A percentile compares a stretch with the other conserved stretches of the same genome.
Evolutionary conservation across 2,113 vertebrate genomes (phyloP).

Genomic region (Ia io): DNA sequence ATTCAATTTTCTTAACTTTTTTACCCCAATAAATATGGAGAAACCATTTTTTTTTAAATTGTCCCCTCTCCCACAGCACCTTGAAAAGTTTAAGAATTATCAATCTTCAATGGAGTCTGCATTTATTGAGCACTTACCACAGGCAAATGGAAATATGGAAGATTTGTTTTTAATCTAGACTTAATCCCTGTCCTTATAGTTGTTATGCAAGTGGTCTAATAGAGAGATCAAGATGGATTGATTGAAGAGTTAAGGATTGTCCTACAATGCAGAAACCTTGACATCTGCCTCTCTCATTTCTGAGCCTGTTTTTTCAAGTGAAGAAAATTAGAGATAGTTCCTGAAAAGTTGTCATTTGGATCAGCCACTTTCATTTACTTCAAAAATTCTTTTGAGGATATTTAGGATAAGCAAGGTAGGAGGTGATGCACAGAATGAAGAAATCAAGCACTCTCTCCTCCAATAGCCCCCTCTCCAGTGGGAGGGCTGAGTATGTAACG

Average conservation of each 20-base stretch:
- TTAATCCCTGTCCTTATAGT: not conserved
- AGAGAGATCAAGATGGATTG: not conserved
- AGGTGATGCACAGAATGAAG: not conserved
- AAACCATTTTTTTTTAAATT: not conserved
- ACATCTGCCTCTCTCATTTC: not conserved
- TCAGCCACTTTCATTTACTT: conserved; percentile 43
- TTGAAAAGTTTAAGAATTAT: not conserved
- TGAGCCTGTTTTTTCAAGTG: conserved; percentile 45
- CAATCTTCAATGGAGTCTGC: not conserved
- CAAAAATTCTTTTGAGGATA: not conserved
- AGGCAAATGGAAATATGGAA: not conserved
- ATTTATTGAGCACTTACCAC: not conserved
- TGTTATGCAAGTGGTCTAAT: not conserved
- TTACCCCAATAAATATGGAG: not conserved
- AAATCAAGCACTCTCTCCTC: not conserved
- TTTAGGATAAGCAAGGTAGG: not conserved
- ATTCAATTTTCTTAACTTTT: not conserved
- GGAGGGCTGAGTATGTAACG: not conserved
- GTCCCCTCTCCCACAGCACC: not conserved
- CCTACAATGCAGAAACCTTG: not conserved
- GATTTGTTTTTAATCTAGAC: not conserved
- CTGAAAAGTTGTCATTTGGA: conserved; percentile 61
- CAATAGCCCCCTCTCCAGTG: not conserved
- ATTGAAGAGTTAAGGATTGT: conserved; percentile 36
- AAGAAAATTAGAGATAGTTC: conserved; percentile 70